Conservation (phyloP, 2,113 vertebrate species). For the Struthio camelus region DNA sequence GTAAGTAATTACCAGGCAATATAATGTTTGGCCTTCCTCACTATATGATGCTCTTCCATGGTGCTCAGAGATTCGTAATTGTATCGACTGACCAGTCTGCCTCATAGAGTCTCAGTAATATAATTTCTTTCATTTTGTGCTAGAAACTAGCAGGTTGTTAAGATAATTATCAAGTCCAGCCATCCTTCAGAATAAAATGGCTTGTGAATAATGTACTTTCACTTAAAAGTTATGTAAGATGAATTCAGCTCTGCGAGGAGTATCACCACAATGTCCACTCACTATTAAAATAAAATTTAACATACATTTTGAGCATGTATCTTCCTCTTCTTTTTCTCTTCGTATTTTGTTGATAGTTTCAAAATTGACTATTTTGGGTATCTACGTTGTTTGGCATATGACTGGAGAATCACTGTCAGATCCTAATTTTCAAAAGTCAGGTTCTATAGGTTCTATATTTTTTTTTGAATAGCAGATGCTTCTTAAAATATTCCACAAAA, state of each 20-base stretch:
- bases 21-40: not conserved
- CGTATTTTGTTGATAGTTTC: not conserved
- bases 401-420: accelerated
- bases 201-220: not conserved
- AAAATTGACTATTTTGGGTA: not conserved
- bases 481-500: not conserved
- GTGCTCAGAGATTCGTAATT: not conserved
- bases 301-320: accelerated
- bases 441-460: not conserved
- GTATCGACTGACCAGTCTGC: not conserved
- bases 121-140: not conserved
- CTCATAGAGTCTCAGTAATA: not conserved
- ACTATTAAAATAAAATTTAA: not conserved
- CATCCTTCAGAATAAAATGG: not conserved
- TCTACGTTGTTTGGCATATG: not conserved
- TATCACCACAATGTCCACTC: accelerated
- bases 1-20: not conserved
- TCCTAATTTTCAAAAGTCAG: not conserved
- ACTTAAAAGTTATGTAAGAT: not conserved
- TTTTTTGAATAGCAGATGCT: not conserved
- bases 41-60: accelerated
- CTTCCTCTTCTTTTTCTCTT: not conserved
- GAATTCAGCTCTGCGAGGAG: not conserved
- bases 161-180: not conserved
- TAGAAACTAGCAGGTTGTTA: not conserved